These are phyloP conservation scores for Bembecia ichneumoniformis DNA, from an alignment of 2,888 invertebrate genomes.

Conservation along the genomic window DNA sequence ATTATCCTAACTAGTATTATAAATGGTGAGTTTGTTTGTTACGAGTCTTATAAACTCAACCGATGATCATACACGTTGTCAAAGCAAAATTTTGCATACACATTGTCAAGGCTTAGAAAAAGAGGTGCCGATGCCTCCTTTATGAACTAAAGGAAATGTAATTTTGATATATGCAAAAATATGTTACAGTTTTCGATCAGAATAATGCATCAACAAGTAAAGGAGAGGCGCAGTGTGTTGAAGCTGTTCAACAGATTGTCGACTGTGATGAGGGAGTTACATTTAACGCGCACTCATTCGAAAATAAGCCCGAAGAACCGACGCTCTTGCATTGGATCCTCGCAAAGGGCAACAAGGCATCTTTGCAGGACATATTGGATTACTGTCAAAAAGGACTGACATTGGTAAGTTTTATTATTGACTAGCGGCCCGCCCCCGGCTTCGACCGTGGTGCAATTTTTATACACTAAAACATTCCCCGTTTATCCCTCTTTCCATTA, in stretches of 20 bases:
- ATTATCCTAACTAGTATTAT: no score
- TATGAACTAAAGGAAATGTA: not conserved
- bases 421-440: no score
- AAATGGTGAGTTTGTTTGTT: no score
- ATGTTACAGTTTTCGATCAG: constrained; percentile 46
- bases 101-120: no score
- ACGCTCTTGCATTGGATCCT: constrained; percentile 90
- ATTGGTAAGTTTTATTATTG: constrained; percentile 69
- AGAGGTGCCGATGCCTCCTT: no score
- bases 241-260: constrained; percentile 30
- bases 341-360: constrained; percentile 84
- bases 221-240: constrained; percentile 29
- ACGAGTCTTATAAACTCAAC: no score
- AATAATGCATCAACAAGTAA: constrained; percentile 42
- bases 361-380: constrained; percentile 82
- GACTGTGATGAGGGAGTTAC: constrained; percentile 46
- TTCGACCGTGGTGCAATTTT: no score
- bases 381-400: constrained; percentile 83
- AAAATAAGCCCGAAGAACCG: constrained; percentile 54
- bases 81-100: no score
- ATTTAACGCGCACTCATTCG: constrained; percentile 42
- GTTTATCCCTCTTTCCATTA: no score
- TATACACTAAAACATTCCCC: no score
- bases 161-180: not conserved
- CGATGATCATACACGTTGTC: no score